Conservation (phyloP, 1,140 invertebrate species). For the Nomia melanderi region DNA sequence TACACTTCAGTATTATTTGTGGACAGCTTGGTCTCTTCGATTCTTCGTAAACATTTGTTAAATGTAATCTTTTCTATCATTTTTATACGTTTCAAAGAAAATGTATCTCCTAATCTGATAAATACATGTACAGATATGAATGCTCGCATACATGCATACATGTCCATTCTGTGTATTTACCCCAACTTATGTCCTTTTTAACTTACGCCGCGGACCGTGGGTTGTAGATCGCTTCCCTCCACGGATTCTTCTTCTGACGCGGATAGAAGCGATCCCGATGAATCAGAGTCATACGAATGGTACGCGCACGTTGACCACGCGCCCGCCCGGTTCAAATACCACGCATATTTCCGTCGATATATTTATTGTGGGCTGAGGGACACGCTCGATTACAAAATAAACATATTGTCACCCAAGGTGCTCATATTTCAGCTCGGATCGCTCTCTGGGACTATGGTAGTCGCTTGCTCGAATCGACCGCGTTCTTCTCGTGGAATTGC, state of each 20-base stretch:
- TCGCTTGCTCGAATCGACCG: background rate
- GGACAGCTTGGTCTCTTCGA: too few relatives aligned
- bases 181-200: too few relatives aligned
- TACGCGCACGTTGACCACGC: conserved; percentile 4
- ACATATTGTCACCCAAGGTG: conserved; percentile 29
- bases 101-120: too few relatives aligned
- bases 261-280: conserved; percentile 22
- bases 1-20: too few relatives aligned
- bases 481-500: background rate
- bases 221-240: too few relatives aligned
- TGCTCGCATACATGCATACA: too few relatives aligned
- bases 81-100: too few relatives aligned
- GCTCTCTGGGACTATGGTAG: background rate
- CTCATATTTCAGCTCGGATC: background rate
- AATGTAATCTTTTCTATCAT: too few relatives aligned
- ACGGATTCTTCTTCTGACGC: background rate
- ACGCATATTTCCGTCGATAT: conserved; percentile 44
- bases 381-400: conserved; percentile 51
- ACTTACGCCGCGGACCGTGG: too few relatives aligned
- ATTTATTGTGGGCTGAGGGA: conserved; percentile 42
- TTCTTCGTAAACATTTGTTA: too few relatives aligned
- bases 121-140: too few relatives aligned
- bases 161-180: too few relatives aligned
- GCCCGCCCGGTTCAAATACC: conserved; percentile 21
- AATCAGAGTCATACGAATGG: conserved; percentile 33